Conservation (phyloP, 2,797 vertebrate genomes). For the Ceyx erithaca region DNA sequence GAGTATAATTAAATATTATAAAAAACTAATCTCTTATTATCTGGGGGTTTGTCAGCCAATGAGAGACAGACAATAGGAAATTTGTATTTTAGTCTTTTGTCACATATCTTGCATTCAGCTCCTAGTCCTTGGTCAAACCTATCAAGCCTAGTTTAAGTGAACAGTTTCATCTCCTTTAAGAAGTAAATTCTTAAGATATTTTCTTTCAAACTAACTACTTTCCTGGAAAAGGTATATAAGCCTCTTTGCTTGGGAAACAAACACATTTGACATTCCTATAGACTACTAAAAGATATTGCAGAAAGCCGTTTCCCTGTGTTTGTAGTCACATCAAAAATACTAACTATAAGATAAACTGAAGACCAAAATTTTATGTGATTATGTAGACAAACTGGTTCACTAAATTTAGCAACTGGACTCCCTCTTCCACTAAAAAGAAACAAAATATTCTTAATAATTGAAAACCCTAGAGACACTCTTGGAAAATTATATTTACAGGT, state of each 20-base stretch:
- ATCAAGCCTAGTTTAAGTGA: background rate
- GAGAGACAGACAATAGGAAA: background rate
- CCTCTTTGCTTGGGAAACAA: background rate
- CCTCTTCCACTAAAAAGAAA: background rate
- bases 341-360: background rate
- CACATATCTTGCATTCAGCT: background rate
- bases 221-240: background rate
- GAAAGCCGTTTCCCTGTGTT: background rate
- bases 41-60: background rate
- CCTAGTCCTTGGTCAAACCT: background rate
- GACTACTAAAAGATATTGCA: background rate
- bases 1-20: background rate
- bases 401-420: background rate
- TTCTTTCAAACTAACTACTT: background rate
- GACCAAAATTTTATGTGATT: background rate
- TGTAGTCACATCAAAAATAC: background rate
- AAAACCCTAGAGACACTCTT: background rate
- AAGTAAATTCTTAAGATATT: background rate
- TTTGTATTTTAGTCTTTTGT: background rate
- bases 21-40: background rate
- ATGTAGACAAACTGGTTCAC: background rate
- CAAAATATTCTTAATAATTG: background rate
- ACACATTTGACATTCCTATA: background rate
- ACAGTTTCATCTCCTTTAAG: background rate
- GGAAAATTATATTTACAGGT: background rate